Base-by-base conservation (phyloP, 2,888 invertebrate genomes). In the Drosophila quinaria region DNA sequence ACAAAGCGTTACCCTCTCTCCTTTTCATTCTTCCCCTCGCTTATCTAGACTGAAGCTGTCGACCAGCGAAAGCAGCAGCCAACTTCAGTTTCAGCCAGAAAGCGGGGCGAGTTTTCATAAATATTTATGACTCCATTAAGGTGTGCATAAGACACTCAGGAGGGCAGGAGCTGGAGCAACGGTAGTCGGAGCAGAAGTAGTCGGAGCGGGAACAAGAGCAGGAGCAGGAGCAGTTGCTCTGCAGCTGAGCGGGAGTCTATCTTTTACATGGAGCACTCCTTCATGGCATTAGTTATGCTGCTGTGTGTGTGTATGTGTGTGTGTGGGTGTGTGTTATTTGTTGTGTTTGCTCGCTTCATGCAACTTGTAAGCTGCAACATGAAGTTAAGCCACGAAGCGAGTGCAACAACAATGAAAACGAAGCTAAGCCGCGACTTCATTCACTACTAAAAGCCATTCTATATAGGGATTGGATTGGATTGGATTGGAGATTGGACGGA, bases 51-150 rank as follows among this genome's bases (percentile, higher is more conserved):
- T 19, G 10, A 13, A 47, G 37, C 46, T 60, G 64, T 50, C 66
- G 62, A 15, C 10, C 60, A 46, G 51, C 61, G 13, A 51, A 51
- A 22, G 19, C 51, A 46, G 35, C 52, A 70, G 55, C 54, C 75
- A 69, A 72, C 74, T 77, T 54, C 54, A 62, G 73, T 46, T 77
- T 54, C 54, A 62, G 73, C 47, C 70, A 67, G 65, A 29, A 59
- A 49, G 47, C 80, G 35, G 81, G 65, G 60, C 78, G 90, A 80
- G 79, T 87, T 91, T 91, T 91, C 91, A 92, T 92, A 91, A 92
- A 92, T 92, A 92, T 92, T 92, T 91, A 92, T 91, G 92, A 91
- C 91, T 91, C 90, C 91, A 91, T 91, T 91, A 92, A 91, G 91
- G 90, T 85, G 90, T 83, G 90, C 89, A 87, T 90, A 90, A 90